Percentiles rank a stretch among this genome's conserved stretches.
Evolutionary conservation across 2,888 invertebrate species (phyloP).

Genomic region (Drosophila bunnanda): DNA sequence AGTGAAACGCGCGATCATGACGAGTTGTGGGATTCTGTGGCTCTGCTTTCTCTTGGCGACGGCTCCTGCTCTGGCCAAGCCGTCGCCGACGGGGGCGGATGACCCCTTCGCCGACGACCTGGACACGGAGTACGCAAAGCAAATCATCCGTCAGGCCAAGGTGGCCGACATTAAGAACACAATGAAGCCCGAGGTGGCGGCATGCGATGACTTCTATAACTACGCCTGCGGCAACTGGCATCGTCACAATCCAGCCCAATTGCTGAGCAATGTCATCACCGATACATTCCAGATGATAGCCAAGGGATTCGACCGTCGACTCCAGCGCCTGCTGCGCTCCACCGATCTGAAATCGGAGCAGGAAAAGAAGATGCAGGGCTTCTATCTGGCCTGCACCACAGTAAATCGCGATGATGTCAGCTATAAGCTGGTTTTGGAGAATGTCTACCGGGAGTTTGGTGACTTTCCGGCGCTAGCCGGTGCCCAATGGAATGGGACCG

Average conservation of each 20-base stretch:
- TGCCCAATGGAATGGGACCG: conserved; percentile 53
- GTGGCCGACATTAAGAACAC: conserved; percentile 89
- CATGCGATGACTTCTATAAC: conserved; percentile 93
- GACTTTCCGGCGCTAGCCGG: conserved; percentile 68
- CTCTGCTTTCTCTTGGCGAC: conserved; percentile 6
- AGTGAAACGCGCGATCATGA: conserved; percentile 49
- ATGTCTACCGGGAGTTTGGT: conserved; percentile 62
- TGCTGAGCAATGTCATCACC: conserved; percentile 57
- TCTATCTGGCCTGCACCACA: conserved; percentile 74
- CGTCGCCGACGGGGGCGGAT: not conserved
- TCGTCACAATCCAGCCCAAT: conserved; percentile 75
- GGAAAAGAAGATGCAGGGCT: conserved; percentile 72
- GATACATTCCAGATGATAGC: conserved; percentile 67
- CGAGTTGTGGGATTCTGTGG: conserved; percentile 19
- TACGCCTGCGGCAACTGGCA: conserved; percentile 94
- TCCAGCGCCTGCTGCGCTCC: conserved; percentile 54
- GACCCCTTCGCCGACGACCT: conserved; percentile 44
- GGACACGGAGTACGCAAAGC: conserved; percentile 66
- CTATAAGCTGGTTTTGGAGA: conserved; percentile 61
- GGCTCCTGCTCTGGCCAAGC: not conserved
- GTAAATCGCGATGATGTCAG: conserved; percentile 49
- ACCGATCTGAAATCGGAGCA: conserved; percentile 31
- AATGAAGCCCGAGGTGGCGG: conserved; percentile 89
- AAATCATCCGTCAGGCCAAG: conserved; percentile 87
- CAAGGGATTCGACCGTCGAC: conserved; percentile 67